Evolutionary conservation across 2,113 vertebrate species (phyloP), one percentile per base, ranked within the genome.

Genomic region (Campylomormyrus tamandua): DNA sequence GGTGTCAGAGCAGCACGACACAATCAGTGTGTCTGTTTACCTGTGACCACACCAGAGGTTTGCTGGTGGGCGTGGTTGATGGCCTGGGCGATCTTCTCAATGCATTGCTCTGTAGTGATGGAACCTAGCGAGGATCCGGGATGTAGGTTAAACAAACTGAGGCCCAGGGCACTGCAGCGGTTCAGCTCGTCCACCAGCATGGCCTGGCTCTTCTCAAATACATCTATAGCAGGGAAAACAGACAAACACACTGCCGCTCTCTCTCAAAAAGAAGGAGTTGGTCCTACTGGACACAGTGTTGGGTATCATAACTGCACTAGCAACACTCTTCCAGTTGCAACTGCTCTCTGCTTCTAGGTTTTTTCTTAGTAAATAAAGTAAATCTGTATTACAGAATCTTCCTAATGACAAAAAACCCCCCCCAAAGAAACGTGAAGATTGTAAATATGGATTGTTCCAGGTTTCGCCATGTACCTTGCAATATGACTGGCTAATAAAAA

Each of bases 41-140:
- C 95, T 90, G 96, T 96, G 58, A 95, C 92, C 87, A 96, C 94
- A 88, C 92, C 89, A 52, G 95, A 93, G 8, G 92, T 93, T 90
- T 96, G 93, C 90, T 91, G 92, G 92, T 97, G 96, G 90, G 96
- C 96, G 19, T 95, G 91, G 92, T 97, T 96, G 80, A 97, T 95
- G 62, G 95, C 92, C 77, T 92, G 91, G 0, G 95, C 95, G 42
- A 96, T 96, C 90, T 93, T 96, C 49, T 94, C 91, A 31, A 95
- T 86, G 89, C 96, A 96, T 90, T 96, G 91, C 87, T 95, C 92
- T 5, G 94, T 94, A 89, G 91, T 93, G 91, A 96, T 96, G 90
- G 92, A 91, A 48, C 94, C 95, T 62, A 96, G 89, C 45, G 95
- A 93, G 66, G 96, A 94, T 11, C 96, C 96, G 0, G 96, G 96